Evolutionary conservation across 1,140 invertebrate genomes (phyloP).

Genomic region (Eumaeus atala): DNA sequence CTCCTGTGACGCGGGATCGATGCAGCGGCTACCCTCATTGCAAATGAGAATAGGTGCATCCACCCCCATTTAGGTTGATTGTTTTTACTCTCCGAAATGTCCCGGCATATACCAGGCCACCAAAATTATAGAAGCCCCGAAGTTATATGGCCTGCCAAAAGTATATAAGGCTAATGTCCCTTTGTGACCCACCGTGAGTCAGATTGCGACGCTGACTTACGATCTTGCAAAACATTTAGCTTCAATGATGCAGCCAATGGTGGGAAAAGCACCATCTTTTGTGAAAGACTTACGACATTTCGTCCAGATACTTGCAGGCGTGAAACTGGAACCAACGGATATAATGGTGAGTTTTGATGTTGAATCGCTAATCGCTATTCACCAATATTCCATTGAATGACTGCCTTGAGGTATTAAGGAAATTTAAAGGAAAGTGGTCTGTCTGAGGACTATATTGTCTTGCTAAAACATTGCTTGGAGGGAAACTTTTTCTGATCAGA

Average conservation of each 20-base stretch:
- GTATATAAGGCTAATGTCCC: no score
- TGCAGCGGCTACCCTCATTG: no score
- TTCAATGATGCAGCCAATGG: neutral
- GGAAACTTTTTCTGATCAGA: slow-evolving; percentile 8
- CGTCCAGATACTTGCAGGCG: slow-evolving; percentile 1
- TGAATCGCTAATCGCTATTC: neutral
- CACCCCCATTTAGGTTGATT: no score
- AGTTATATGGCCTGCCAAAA: no score
- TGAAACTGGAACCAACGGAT: slow-evolving; percentile 6
- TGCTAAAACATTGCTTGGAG: neutral
- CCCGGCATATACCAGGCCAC: no score
- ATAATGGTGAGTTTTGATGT: slow-evolving; percentile 7
- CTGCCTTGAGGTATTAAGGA: neutral
- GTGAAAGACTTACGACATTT: slow-evolving; percentile 9
- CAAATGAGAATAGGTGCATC: no score
- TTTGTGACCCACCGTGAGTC: no score
- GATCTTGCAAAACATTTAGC: no score
- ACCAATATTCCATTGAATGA: neutral
- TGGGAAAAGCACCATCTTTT: slow-evolving; percentile 7
- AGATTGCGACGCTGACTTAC: no score
- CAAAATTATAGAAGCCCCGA: no score
- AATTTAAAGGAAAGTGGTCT: neutral
- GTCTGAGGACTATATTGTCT: neutral
- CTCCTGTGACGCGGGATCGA: no score
- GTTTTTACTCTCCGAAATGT: no score